A percentile compares a stretch with the other conserved stretches of the same genome.
Evolutionary conservation across 2,113 vertebrate species (phyloP).

Genomic region (Melozone crissalis): DNA sequence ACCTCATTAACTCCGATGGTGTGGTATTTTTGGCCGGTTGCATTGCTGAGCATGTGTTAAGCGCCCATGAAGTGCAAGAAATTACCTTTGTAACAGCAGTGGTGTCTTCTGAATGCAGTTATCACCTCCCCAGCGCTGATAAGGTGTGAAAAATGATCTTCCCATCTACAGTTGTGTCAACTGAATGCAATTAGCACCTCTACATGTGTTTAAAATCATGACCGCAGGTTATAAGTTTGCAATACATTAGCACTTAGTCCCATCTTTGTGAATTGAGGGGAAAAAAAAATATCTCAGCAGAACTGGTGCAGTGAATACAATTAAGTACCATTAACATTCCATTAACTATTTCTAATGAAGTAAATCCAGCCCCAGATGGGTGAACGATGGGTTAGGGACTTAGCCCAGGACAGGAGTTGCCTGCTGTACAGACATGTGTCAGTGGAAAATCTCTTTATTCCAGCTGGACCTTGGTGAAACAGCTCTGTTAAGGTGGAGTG

Average conservation of each 20-base stretch:
- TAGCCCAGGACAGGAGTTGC: not conserved
- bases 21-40: constrained; percentile 30
- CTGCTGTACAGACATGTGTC: not conserved
- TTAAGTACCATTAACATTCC: constrained; percentile 31
- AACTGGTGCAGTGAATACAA: constrained; percentile 34
- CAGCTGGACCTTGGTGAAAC: not conserved
- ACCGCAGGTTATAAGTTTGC: constrained; percentile 41
- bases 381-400: not conserved
- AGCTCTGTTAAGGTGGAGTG: not conserved
- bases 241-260: constrained; percentile 54
- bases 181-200: constrained; percentile 70
- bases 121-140: constrained; percentile 48
- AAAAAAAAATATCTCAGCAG: not conserved
- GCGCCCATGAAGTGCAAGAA: constrained; percentile 47
- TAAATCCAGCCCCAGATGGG: not conserved
- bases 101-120: constrained; percentile 58
- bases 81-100: constrained; percentile 62
- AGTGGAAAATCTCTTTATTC: not conserved
- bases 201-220: constrained; percentile 66
- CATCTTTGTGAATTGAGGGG: constrained; percentile 19
- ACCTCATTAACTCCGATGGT: constrained; percentile 45
- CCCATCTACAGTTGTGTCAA: constrained; percentile 59
- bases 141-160: constrained; percentile 67
- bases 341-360: constrained; percentile 46
- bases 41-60: constrained; percentile 48